A percentile compares a stretch with the other conserved stretches of the same genome.
Conservation (phyloP, 2,888 invertebrate species). For the Oscheius myriophilus region DNA sequence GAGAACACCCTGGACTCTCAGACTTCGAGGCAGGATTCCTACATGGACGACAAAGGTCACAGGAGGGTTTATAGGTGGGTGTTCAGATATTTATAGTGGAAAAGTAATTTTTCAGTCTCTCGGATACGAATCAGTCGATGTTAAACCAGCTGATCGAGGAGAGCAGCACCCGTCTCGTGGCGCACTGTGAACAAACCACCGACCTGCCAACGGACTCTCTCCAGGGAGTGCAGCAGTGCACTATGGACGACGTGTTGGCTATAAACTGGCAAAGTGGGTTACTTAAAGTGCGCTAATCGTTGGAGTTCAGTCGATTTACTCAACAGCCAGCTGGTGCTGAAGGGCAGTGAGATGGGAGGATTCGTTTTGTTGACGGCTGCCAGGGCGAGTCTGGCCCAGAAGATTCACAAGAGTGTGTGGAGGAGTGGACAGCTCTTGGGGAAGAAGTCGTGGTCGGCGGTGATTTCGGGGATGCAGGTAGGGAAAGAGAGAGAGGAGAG, state of each 20-base stretch:
- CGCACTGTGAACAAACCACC: conserved; percentile 87
- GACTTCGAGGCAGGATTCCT: background rate
- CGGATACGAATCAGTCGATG: conserved; percentile 72
- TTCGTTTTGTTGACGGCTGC: conserved; percentile 96
- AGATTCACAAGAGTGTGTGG: conserved; percentile 87
- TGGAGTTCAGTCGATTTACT: conserved; percentile 81
- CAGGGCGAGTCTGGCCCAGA: conserved; percentile 89
- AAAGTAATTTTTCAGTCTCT: conserved; percentile 36
- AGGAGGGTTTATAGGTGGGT: conserved; percentile 12
- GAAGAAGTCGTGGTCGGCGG: conserved; percentile 94
- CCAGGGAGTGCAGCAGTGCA: conserved; percentile 86
- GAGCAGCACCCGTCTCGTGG: conserved; percentile 90
- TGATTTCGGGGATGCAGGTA: conserved; percentile 92
- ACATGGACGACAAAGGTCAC: conserved; percentile 23
- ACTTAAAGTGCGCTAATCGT: no score
- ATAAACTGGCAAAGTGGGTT: conserved; percentile 90
- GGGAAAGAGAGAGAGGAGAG: background rate
- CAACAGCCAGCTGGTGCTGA: conserved; percentile 87
- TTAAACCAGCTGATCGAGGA: conserved; percentile 90
- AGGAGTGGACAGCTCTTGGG: conserved; percentile 83
- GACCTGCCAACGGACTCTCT: conserved; percentile 75
- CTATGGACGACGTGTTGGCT: conserved; percentile 88
- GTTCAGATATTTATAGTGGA: background rate
- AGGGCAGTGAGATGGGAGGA: conserved; percentile 94
- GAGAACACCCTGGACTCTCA: background rate